These are phyloP conservation scores for Hyles lineata DNA, from an alignment of 2,888 invertebrate species.

Conservation along the genomic window DNA sequence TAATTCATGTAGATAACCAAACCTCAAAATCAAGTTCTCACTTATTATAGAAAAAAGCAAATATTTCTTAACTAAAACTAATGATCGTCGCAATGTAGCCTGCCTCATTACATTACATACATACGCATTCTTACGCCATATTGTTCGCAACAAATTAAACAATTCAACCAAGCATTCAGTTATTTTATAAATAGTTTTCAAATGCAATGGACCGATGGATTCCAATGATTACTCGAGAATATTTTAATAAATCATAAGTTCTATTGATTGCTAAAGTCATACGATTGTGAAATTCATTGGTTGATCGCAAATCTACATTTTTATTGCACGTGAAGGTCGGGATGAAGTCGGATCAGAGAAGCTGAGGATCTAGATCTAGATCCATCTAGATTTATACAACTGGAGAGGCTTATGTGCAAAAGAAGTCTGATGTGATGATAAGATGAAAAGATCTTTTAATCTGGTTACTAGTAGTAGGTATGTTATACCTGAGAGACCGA, in stretches of 20 bases:
- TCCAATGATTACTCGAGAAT: not conserved
- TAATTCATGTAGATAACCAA: too few relatives aligned
- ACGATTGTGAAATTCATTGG: not conserved
- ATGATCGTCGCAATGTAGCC: not conserved
- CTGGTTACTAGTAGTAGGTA: too few relatives aligned
- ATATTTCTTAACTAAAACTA: not conserved
- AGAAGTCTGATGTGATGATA: too few relatives aligned
- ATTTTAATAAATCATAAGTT: not conserved
- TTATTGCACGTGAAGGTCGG: too few relatives aligned
- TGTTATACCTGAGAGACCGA: too few relatives aligned
- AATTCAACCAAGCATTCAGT: conserved; percentile 1
- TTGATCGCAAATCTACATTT: too few relatives aligned
- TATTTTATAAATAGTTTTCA: conserved; percentile 5
- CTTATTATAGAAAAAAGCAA: not conserved
- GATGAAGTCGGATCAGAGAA: too few relatives aligned
- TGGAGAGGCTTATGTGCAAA: too few relatives aligned
- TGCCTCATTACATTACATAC: not conserved
- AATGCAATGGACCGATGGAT: not conserved
- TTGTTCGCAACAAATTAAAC: conserved; percentile 8
- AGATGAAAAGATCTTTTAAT: too few relatives aligned
- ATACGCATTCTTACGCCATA: not conserved
- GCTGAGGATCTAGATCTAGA: too few relatives aligned
- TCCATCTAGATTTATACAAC: too few relatives aligned
- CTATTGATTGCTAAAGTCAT: not conserved
- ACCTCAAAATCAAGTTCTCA: not conserved